A percentile compares a stretch with the other conserved stretches of the same genome.
Evolutionary conservation across 2,888 invertebrate species (phyloP).

Genomic region (Scaptomyza flava): DNA sequence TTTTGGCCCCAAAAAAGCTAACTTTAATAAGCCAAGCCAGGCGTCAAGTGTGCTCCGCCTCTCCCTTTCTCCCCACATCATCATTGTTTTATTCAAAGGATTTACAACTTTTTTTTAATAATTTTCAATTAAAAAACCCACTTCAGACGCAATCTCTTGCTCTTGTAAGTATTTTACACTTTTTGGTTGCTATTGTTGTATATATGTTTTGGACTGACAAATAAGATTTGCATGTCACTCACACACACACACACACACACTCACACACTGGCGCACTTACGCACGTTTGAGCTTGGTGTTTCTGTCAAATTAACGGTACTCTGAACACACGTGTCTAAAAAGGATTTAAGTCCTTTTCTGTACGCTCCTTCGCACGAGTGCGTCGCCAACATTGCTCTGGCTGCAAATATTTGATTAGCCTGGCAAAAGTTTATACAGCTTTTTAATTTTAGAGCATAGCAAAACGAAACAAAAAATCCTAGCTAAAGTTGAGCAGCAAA

Average conservation of each 20-base stretch:
- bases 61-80: neutral
- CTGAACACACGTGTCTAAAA: slow-evolving; percentile 79
- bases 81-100: slow-evolving; percentile 43
- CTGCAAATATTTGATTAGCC: slow-evolving; percentile 80
- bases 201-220: slow-evolving; percentile 55
- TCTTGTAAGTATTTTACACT: slow-evolving; percentile 39
- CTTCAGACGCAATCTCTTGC: slow-evolving; percentile 40
- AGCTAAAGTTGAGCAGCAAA: slow-evolving; percentile 13
- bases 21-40: slow-evolving; percentile 60
- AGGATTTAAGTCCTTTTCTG: slow-evolving; percentile 74
- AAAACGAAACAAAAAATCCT: slow-evolving; percentile 6
- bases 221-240: slow-evolving; percentile 78
- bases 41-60: slow-evolving; percentile 35
- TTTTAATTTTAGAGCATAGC: slow-evolving; percentile 51
- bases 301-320: slow-evolving; percentile 79
- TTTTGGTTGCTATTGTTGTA: slow-evolving; percentile 28
- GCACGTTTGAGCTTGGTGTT: slow-evolving; percentile 72
- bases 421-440: slow-evolving; percentile 63
- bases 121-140: slow-evolving; percentile 78
- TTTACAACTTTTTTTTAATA: slow-evolving; percentile 79
- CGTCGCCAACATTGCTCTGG: slow-evolving; percentile 41
- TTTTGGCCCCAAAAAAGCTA: slow-evolving; percentile 56
- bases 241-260: slow-evolving; percentile 28
- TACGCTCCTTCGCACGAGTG: slow-evolving; percentile 63
- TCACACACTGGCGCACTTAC: slow-evolving; percentile 25